A percentile compares a stretch with the other conserved stretches of the same genome.
Evolutionary conservation across 1,140 invertebrate species (phyloP).

Genomic region (Alviniconcha marisindica): DNA sequence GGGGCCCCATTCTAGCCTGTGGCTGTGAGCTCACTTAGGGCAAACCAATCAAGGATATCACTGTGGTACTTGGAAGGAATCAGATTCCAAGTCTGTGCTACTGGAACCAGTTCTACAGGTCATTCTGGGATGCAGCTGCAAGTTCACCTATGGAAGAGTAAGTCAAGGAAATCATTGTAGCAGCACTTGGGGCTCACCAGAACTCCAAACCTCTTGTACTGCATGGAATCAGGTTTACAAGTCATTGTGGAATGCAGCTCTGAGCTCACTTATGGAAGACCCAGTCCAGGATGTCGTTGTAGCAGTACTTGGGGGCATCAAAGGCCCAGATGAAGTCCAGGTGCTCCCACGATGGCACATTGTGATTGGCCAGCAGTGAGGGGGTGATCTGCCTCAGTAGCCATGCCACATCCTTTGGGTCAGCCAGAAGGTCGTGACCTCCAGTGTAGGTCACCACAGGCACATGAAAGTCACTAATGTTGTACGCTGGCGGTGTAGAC

Average conservation of each 20-base stretch:
- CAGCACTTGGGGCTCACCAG: neutral
- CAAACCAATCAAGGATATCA: no score
- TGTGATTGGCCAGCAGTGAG: conserved; percentile 44
- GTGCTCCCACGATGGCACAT: conserved; percentile 66
- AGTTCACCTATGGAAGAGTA: no score
- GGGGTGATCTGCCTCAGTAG: conserved; percentile 69
- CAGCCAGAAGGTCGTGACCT: conserved; percentile 84
- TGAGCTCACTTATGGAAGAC: conserved; percentile 1
- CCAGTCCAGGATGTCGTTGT: neutral
- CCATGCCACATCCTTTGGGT: conserved; percentile 77
- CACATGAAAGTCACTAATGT: conserved; percentile 80
- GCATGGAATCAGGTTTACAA: neutral
- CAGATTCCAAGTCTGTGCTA: neutral
- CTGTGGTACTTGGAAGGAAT: no score
- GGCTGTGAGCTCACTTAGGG: no score
- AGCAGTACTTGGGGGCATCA: conserved; percentile 53
- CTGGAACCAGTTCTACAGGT: neutral
- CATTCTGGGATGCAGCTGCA: no score
- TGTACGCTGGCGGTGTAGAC: conserved; percentile 81
- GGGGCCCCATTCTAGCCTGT: no score
- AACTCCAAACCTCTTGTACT: neutral
- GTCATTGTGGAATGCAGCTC: neutral
- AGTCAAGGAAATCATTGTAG: neutral
- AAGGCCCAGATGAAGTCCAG: conserved; percentile 75
- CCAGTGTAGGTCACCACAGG: conserved; percentile 84